Conservation (phyloP, 1,140 invertebrate genomes). For the Drosophila pseudoananassae region DNA sequence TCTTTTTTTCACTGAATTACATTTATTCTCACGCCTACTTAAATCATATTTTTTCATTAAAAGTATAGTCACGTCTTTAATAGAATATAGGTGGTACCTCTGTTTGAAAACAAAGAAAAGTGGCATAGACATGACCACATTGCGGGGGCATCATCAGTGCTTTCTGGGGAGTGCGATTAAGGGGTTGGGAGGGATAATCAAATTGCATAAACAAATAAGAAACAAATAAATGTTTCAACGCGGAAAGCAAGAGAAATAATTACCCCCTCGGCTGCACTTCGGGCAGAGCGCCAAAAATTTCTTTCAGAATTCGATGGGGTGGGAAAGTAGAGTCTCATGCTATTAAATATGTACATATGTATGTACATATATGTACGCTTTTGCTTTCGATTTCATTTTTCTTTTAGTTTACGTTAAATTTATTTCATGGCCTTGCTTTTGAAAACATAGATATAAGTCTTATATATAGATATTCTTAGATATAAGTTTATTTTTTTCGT, state of each 20-base stretch:
- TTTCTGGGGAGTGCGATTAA: constrained; percentile 49
- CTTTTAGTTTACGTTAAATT: not conserved
- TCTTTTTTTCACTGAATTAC: not conserved
- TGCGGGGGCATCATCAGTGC: constrained; percentile 38
- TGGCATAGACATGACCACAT: constrained; percentile 40
- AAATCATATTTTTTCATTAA: not conserved
- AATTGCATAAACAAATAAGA: constrained; percentile 13
- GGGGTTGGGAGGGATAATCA: constrained; percentile 4
- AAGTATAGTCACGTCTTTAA: not conserved
- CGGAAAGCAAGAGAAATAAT: constrained; percentile 13
- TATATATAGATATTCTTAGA: no score
- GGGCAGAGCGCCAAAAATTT: constrained; percentile 13
- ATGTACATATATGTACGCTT: not conserved
- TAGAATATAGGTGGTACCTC: not conserved
- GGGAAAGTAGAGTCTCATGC: no score
- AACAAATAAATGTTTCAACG: not conserved
- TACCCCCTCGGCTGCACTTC: not conserved
- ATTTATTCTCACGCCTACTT: not conserved
- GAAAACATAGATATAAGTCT: no score
- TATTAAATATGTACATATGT: no score
- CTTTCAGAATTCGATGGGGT: not conserved
- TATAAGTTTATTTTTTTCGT: no score
- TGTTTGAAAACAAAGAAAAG: constrained; percentile 6
- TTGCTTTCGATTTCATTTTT: constrained; percentile 19
- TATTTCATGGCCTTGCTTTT: no score